Evolutionary conservation across 2,113 vertebrate species (phyloP), one percentile per base, ranked within the genome.

Genomic region (Gila orcuttii): DNA sequence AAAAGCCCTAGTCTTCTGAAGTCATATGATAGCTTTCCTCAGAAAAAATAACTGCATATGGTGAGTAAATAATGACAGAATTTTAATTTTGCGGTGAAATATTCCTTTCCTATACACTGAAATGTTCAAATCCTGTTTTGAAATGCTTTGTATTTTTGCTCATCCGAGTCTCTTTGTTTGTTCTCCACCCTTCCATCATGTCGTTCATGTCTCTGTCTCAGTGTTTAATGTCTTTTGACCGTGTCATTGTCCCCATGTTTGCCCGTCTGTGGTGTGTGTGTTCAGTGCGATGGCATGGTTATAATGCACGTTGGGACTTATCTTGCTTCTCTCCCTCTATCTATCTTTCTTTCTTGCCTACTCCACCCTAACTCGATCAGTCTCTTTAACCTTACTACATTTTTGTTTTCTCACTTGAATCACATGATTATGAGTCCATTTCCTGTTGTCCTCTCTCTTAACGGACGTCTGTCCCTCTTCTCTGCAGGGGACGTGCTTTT

Each of bases 401-500:
- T 42, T 42, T 10, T 39, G n/a, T 39, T n/a, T 28, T 81, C 52
- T 59, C 55, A 90, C 42, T 75, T 50, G 8, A 55, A 69, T 50
- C 64, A 69, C 80, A 69, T 82, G 80, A 82, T 55, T 47, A 15
- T 82, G 80, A 77, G 85, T 85, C 79, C 33, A 68, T 79, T 84
- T 80, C 90, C 77, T 86, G 77, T 80, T 59, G 33, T 60, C 57
- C 52, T 73, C 23, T 71, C 75, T 68, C 21, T 84, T 11, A 89
- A 85, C 90, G 60, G 79, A 79, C 85, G 73, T 83, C 31, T 85
- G 33, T 71, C 64, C 52, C 28, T 89, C 73, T 84, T 92, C 86
- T 91, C 86, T 90, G 86, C 94, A 99, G 98, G 98, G 87, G 98
- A 99, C 0, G 97, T 99, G 84, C 97, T 99, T 79, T 99, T 99